A percentile compares a stretch with the other conserved stretches of the same genome.
phyloP scores from a whole-genome alignment of 2,888 invertebrate species.

The Baccha elongata region DNA sequence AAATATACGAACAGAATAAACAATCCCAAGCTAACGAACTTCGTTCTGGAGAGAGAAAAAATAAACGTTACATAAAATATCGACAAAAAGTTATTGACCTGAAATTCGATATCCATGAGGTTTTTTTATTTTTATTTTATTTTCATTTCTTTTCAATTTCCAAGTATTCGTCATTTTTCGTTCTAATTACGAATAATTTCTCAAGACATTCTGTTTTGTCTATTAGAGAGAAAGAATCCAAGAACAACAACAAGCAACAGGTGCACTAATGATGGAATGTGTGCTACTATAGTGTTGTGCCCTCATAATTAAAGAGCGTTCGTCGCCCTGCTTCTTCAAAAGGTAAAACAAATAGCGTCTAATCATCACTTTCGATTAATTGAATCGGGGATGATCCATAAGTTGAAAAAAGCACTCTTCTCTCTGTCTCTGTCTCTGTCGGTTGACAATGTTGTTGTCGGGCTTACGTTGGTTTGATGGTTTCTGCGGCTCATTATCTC shows the following conservation, averaged over 20 bases:
- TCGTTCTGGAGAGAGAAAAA: no score
- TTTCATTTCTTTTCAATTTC: constrained; percentile 49
- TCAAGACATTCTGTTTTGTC: constrained; percentile 46
- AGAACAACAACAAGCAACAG: constrained; percentile 33
- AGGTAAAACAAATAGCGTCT: constrained; percentile 53
- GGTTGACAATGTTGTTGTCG: neutral
- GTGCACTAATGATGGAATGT: constrained; percentile 39
- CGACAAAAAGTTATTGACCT: constrained; percentile 48
- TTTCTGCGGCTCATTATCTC: constrained; percentile 30
- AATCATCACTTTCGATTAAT: constrained; percentile 69
- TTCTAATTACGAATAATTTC: constrained; percentile 61
- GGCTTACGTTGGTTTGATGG: neutral
- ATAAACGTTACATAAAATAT: constrained; percentile 35
- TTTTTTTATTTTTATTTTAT: neutral
- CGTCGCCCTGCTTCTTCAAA: constrained; percentile 55
- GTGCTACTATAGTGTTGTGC: constrained; percentile 20
- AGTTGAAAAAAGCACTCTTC: constrained; percentile 38
- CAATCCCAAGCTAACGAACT: constrained; percentile 56
- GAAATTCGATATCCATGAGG: constrained; percentile 66
- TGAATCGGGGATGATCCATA: constrained; percentile 60
- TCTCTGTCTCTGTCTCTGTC: no score
- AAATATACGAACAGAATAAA: constrained; percentile 1
- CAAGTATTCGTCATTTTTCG: constrained; percentile 57
- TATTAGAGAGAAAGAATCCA: constrained; percentile 10
- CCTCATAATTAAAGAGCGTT: constrained; percentile 51